phyloP scores from a whole-genome alignment of 2,888 invertebrate genomes.

The Griposia aprilina region DNA sequence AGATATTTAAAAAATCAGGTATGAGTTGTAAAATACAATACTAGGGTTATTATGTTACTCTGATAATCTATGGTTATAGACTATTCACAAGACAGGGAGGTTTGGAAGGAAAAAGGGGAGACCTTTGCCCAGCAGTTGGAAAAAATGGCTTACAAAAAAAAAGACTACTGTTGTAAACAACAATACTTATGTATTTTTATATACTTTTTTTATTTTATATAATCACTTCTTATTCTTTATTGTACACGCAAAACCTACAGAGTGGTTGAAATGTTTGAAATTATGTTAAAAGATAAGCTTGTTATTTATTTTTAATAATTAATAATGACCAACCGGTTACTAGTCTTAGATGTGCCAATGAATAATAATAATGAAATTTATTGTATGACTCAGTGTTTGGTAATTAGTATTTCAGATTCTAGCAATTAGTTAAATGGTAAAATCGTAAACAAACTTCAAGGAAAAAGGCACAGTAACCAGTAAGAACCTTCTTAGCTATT shows the following conservation, averaged over 20 bases:
- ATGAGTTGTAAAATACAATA: not conserved
- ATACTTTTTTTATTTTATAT: not conserved
- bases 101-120: too few species aligned
- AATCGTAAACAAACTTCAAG: not conserved
- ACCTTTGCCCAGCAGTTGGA: not conserved
- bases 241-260: not conserved
- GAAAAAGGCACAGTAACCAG: not conserved
- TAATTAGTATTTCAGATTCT: not conserved
- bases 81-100: not conserved
- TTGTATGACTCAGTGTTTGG: constrained; percentile 6
- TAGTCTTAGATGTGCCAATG: not conserved
- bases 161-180: not conserved
- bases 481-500: not conserved
- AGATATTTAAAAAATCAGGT: not conserved
- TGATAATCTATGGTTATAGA: not conserved
- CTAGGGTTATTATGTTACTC: not conserved
- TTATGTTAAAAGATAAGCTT: not conserved
- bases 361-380: constrained; percentile 1
- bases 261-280: not conserved
- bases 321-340: not conserved
- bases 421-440: not conserved
- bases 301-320: not conserved
- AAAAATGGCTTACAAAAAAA: not conserved
- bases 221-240: not conserved
- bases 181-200: not conserved